Conservation (phyloP, 2,888 invertebrate species). For the Pimpla rufipes region DNA sequence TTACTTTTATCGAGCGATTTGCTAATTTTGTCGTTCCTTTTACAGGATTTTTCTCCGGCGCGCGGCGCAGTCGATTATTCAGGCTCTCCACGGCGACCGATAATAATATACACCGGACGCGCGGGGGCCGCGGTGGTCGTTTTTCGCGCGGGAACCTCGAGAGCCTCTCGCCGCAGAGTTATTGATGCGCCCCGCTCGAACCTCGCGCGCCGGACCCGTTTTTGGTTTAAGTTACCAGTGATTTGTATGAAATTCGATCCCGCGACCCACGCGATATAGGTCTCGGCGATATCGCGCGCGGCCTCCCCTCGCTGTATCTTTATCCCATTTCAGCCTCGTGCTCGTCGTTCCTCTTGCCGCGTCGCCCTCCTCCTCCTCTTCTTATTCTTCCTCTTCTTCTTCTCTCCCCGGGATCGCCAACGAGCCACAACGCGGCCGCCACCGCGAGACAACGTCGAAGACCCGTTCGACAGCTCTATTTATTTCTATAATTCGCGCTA, state of each 20-base stretch:
- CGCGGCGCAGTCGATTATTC: constrained; percentile 52
- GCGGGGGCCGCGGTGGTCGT: constrained; percentile 52
- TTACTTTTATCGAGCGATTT: constrained; percentile 10
- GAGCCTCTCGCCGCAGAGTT: constrained; percentile 70
- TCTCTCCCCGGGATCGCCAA: constrained; percentile 12
- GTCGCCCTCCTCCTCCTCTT: constrained; percentile 42
- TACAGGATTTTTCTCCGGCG: constrained; percentile 12
- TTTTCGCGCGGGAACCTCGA: constrained; percentile 32
- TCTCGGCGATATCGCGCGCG: constrained; percentile 34
- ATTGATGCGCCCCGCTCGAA: constrained; percentile 77
- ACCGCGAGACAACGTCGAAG: constrained; percentile 72
- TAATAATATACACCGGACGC: constrained; percentile 59
- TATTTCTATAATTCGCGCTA: constrained; percentile 77
- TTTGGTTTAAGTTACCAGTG: constrained; percentile 83
- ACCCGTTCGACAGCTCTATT: constrained; percentile 81
- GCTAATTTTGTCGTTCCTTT: constrained; percentile 23
- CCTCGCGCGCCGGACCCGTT: constrained; percentile 74
- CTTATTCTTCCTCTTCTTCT: constrained; percentile 55
- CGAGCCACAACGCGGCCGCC: constrained; percentile 58
- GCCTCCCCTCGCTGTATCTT: constrained; percentile 58
- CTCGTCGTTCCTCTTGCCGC: constrained; percentile 54
- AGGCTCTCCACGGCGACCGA: constrained; percentile 45
- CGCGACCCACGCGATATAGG: constrained; percentile 77
- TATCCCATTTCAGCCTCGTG: constrained; percentile 68
- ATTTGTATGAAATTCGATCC: constrained; percentile 84